phyloP scores from a whole-genome alignment of 2,797 vertebrate genomes.

The Propithecus deckenii region DNA sequence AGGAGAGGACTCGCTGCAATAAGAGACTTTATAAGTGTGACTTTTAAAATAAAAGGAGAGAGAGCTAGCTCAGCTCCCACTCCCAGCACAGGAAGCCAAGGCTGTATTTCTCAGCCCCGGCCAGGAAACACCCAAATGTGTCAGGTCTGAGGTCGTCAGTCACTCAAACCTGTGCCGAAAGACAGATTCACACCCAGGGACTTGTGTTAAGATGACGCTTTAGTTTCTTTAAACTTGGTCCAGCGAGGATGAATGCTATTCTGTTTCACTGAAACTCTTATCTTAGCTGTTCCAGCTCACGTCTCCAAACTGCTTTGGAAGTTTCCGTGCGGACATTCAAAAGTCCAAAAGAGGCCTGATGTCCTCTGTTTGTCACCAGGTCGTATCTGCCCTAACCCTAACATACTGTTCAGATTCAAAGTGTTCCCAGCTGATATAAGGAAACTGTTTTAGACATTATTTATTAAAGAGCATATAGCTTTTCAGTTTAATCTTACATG shows the following conservation, averaged over 20 bases:
- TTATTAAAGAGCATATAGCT: background rate
- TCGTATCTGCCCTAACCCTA: background rate
- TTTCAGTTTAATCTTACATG: conserved; percentile 5
- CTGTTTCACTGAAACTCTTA: conserved; percentile 52
- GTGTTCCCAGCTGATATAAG: background rate
- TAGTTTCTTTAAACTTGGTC: conserved; percentile 53
- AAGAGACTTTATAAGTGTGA: conserved; percentile 25
- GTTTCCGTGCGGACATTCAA: background rate
- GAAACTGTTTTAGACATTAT: background rate
- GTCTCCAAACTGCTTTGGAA: conserved; percentile 31
- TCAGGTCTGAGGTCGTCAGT: conserved; percentile 38
- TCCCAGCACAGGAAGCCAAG: conserved; percentile 1
- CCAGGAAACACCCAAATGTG: conserved; percentile 52
- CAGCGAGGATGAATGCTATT: background rate
- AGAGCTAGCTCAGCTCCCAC: background rate
- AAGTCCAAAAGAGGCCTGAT: background rate
- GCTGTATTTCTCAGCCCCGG: conserved; percentile 29
- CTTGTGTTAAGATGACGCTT: background rate
- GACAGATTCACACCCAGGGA: conserved; percentile 58
- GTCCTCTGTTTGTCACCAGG: background rate
- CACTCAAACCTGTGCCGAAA: conserved; percentile 46
- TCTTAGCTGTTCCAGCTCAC: conserved; percentile 5
- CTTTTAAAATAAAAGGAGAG: conserved; percentile 14
- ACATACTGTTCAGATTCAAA: background rate
- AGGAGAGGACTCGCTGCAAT: background rate